Percentiles rank a stretch among this genome's conserved stretches.
These are phyloP conservation scores for Harpalus rubripes DNA, from an alignment of 2,888 invertebrate genomes.

Conservation along the genomic window DNA sequence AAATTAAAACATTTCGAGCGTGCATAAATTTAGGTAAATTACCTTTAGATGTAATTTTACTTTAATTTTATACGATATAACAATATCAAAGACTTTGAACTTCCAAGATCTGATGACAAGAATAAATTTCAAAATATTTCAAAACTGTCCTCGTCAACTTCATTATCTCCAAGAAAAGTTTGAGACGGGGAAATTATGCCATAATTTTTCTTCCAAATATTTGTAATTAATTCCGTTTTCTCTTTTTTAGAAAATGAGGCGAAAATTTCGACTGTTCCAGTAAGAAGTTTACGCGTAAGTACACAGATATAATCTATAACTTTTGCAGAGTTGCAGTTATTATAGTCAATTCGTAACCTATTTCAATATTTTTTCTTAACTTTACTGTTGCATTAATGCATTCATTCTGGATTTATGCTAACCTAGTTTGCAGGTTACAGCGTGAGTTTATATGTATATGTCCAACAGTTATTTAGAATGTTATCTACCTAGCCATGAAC, in stretches of 20 bases:
- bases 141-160: background rate
- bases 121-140: background rate
- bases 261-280: no score
- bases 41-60: conserved; percentile 12
- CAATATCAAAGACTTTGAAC: background rate
- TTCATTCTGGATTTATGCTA: no score
- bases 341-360: no score
- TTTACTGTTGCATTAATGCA: no score
- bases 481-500: no score
- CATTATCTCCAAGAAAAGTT: background rate
- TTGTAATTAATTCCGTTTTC: background rate
- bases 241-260: background rate
- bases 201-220: background rate
- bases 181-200: background rate
- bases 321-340: no score
- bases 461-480: no score
- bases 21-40: conserved; percentile 29
- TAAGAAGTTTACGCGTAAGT: no score
- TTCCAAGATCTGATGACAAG: background rate
- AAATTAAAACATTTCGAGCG: conserved; percentile 64
- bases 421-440: no score
- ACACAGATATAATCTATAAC: no score
- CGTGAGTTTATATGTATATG: no score
- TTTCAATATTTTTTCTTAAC: no score
- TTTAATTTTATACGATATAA: background rate